Evolutionary conservation across 2,113 vertebrate species (phyloP), one percentile per base, ranked within the genome.

Genomic region (Maccullochella peelii): DNA sequence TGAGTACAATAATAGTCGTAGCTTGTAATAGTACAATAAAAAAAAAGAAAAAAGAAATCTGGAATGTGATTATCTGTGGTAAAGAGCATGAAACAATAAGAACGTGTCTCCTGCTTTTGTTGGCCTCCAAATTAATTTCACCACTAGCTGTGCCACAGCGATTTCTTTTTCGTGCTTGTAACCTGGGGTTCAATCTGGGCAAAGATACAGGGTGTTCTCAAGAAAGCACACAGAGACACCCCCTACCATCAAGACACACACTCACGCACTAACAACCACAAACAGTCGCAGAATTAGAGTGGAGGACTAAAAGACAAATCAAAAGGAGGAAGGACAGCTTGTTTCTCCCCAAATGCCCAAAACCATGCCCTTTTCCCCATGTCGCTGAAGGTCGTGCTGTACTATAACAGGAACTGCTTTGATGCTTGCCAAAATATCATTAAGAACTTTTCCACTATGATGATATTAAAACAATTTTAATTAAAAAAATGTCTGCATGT

Each of bases 91-190:
- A 84, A 82, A 89, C 91, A 94, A 93, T 91, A 80, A 83, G 88
- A 94, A 91, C 80, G 80, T 75, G 84, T 91, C 91, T 93, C 85
- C 68, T 88, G 91, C 92, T 92, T 95, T 94, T 93, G 91, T 93
- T 83, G 83, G 89, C 85, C 79, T 92, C 82, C 91, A 95, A 94
- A 95, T 95, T 93, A 94, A 94, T 94, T 94, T 91, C 87, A 90
- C 89, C 90, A 83, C 94, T 95, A 72, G 93, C 95, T 95, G 95
- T 93, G 94, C 92, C 91, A 85, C 86, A 89, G 92, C 27, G 54
- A 86, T 89, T 79, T 91, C 92, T 62, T 83, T 67, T 73, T 73
- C 68, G 77, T 89, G 90, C 89, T 86, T 91, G 62, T 80, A 89
- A 92, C 92, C 92, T 88, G 91, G 83, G 93, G 93, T 88, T 94